Base-by-base conservation (phyloP, 2,888 invertebrate genomes). In the Sialis lutaria region DNA sequence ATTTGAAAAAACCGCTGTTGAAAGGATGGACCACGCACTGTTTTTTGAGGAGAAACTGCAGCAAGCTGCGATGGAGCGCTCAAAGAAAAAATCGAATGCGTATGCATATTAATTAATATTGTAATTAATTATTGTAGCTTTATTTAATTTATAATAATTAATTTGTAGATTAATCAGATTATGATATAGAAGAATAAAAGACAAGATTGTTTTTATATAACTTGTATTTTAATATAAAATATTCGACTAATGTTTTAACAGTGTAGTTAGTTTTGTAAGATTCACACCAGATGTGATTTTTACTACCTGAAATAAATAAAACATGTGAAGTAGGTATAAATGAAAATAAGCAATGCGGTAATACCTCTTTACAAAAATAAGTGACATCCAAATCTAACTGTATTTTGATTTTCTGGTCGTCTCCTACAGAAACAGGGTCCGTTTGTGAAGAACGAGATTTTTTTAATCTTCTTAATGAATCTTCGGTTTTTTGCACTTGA, bases 401-500 rank as follows among this genome's bases (percentile, higher is more conserved):
- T 49, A 85, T 72, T 41, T 93, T 74, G 59, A 96, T 96, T 68
- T 96, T 97, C 60, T 91, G 90, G 60, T 95, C 95, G 60, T 96
- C 96, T 76, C 77, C 42, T 70, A 71, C 52, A 61, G 67, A 51
- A 74, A 78, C 48, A 61, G 67, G 47, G 64, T 59, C 50, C 64
- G 65, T 46, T 57, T 55, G 46, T 59, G 47, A 42, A 41, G 49
- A 51, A 52, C 51, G 63, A 44, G 55, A 57, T 47, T 65, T 61
- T 65, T 92, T 93, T 60, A 97, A 70, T 55, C 92, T 76, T 59
- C 88, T 77, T 53, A 97, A 67, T 48, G 93, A 93, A 61, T 95
- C 93, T 62, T 96, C 95, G 55, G 95, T 96, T 68, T 86, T 91
- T 62, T 88, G 87, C 7, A 96, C 93, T 1, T 93, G 92, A 42